Conservation (phyloP, 1,140 invertebrate species). For the Drosophila guanche region DNA sequence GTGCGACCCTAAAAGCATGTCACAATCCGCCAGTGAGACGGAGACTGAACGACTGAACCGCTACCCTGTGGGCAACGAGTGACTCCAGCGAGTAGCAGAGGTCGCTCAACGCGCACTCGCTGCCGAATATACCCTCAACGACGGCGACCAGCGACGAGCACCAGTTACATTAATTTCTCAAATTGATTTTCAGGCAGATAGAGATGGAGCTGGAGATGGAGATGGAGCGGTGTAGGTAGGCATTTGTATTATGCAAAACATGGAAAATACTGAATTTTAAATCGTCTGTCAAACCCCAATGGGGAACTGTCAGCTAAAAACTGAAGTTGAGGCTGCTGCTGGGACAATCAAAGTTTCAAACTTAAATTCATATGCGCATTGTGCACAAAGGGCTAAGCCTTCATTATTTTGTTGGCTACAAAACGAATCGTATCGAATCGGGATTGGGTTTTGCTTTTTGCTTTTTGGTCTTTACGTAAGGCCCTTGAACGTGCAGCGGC, state of each 20-base stretch:
- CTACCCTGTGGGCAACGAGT: neutral
- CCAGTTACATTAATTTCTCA: slow-evolving; percentile 76
- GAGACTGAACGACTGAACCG: slow-evolving; percentile 2
- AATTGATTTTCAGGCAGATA: neutral
- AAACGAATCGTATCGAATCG: neutral
- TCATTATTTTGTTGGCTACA: slow-evolving; percentile 14
- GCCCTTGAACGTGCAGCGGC: slow-evolving; percentile 78
- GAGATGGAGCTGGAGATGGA: no score
- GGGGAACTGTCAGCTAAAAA: slow-evolving; percentile 49
- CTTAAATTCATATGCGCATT: slow-evolving; percentile 64
- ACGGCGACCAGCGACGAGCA: slow-evolving; percentile 65
- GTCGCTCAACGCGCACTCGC: no score
- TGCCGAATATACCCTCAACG: slow-evolving; percentile 16
- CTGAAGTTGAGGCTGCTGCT: slow-evolving; percentile 17
- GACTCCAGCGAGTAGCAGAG: no score
- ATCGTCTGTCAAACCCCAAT: slow-evolving; percentile 56
- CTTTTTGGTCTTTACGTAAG: slow-evolving; percentile 62
- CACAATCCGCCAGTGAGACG: slow-evolving; percentile 56
- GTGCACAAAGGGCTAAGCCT: slow-evolving; percentile 58
- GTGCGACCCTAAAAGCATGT: slow-evolving; percentile 75
- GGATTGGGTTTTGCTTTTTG: neutral
- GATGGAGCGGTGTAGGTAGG: slow-evolving; percentile 44
- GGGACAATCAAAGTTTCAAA: slow-evolving; percentile 50
- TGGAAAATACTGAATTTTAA: slow-evolving; percentile 81
- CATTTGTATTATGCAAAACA: slow-evolving; percentile 82